Evolutionary conservation across 2,113 vertebrate species (phyloP), one percentile per base, ranked within the genome.

Genomic region (Bambusicola thoracicus): DNA sequence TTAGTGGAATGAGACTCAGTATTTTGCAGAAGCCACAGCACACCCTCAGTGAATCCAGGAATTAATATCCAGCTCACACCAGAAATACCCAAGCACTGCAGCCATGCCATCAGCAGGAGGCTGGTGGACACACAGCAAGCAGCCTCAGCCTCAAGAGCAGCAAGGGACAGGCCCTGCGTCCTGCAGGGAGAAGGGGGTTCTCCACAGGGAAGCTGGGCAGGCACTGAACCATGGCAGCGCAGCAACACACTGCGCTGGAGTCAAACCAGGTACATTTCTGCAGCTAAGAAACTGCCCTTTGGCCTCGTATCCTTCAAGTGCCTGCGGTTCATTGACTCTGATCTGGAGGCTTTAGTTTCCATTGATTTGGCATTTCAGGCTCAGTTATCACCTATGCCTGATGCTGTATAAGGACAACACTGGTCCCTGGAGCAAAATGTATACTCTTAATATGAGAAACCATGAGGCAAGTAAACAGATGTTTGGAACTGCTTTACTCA

Each of bases 1-100:
- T 16, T 14, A 66, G 29, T 44, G 81, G 81, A 95, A 92, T 25
- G 27, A 73, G 49, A 80, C 25, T 59, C 36, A 41, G 82, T 76
- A 73, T 63, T 88, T 32, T 41, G 59, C 75, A 77, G 67, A 27
- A 91, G 91, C 70, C 82, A 91, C 79, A 94, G 80, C 53, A 89
- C 59, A 55, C 5, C 17, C 73, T 51, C 58, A 70, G 1, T 6
- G 22, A 86, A 75, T 19, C 69, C 92, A 92, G 36, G 70, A 76
- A 85, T 25, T 65, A 81, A 61, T 19, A 68, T 13, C 27, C 75
- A 81, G 43, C 70, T 85, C 51, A 32, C 65, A 72, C 34, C 41
- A 75, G 72, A 83, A 75, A 62, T 2, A 8, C 27, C 18, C 44
- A 44, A 55, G 69, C 69, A 46, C 0, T 41, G 34, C 46, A 78